phyloP scores from a whole-genome alignment of 2,113 vertebrate genomes.

The Grammatotria lemairii region DNA sequence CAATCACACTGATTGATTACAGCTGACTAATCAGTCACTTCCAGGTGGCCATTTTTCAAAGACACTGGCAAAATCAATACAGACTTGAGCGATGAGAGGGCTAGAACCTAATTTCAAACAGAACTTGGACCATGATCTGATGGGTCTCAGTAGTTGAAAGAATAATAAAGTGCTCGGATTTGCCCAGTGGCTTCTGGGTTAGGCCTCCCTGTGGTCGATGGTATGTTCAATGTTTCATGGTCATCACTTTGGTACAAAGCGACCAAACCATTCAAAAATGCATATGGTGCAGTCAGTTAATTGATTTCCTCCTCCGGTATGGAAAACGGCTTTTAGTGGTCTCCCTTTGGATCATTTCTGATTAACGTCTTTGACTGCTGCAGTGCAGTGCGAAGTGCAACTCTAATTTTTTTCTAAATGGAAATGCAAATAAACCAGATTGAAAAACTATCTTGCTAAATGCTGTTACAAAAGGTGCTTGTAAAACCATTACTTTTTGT shows the following conservation, averaged over 20 bases:
- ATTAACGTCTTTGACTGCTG: background rate
- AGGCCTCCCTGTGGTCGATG: background rate
- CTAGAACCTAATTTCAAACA: background rate
- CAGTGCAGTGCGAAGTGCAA: background rate
- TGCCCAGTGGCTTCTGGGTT: background rate
- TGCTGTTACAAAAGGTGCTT: background rate
- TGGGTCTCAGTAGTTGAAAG: background rate
- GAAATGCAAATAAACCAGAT: background rate
- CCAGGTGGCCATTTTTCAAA: slow-evolving; percentile 24
- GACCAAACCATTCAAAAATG: background rate
- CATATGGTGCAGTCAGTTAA: background rate
- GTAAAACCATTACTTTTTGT: background rate
- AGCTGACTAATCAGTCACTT: slow-evolving; percentile 29
- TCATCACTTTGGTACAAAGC: background rate
- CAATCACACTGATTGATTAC: slow-evolving; percentile 23
- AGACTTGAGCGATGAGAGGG: slow-evolving; percentile 8
- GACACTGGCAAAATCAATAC: slow-evolving; percentile 3
- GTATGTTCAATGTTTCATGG: background rate
- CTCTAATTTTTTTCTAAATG: background rate
- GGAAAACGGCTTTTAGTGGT: background rate
- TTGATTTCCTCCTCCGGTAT: background rate
- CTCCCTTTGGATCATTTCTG: background rate
- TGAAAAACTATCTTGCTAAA: background rate
- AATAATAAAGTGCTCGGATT: background rate
- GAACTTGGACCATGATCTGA: background rate